These are phyloP conservation scores for Campaea margaritaria DNA, from an alignment of 2,888 invertebrate genomes.

Conservation along the genomic window DNA sequence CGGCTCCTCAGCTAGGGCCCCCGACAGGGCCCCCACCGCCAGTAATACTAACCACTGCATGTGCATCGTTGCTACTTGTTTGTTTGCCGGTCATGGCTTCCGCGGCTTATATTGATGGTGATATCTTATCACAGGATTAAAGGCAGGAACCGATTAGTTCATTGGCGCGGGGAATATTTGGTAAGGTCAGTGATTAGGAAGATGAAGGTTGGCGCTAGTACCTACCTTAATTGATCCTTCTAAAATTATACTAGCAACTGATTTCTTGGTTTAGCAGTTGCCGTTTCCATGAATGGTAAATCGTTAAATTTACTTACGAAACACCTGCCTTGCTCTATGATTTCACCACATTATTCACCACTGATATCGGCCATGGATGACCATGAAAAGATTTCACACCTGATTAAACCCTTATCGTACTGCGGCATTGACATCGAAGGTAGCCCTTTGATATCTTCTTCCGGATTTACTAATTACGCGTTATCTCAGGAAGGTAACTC, in stretches of 20 bases:
- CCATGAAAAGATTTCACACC: not conserved
- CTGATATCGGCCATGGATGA: not conserved
- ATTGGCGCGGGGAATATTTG: constrained; percentile 7
- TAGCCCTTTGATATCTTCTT: constrained; percentile 5
- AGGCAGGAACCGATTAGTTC: constrained; percentile 20
- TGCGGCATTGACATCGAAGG: not conserved
- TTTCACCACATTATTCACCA: no score
- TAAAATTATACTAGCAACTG: no score
- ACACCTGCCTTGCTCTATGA: no score
- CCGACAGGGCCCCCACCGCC: constrained; percentile 18
- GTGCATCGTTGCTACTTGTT: constrained; percentile 27
- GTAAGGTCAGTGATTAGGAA: constrained; percentile 33
- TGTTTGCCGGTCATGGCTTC: constrained; percentile 11
- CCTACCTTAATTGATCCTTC: no score
- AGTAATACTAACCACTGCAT: constrained; percentile 28
- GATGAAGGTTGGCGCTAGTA: not conserved
- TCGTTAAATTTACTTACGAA: no score
- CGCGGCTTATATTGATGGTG: constrained; percentile 28
- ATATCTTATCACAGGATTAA: constrained; percentile 41
- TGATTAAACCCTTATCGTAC: not conserved
- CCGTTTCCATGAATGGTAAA: no score
- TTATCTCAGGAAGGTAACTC: not conserved
- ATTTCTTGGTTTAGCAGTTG: no score
- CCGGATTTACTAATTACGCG: not conserved
- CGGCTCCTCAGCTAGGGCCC: constrained; percentile 39